Evolutionary conservation across 2,113 vertebrate genomes (phyloP), one percentile per base, ranked within the genome.

Genomic region (Varanus salvator): DNA sequence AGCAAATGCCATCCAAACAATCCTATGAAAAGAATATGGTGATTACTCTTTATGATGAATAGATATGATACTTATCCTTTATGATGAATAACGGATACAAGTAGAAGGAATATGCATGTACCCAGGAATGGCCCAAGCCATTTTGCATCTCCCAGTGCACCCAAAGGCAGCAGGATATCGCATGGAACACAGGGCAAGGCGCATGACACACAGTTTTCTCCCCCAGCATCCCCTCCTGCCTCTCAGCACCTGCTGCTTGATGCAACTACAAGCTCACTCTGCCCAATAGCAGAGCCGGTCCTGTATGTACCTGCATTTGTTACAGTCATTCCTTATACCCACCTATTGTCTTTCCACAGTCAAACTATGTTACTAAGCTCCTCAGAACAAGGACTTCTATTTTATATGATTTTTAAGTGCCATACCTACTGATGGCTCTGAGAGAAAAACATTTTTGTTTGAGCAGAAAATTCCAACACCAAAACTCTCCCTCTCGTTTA

Each of bases 1-100:
- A 89, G 92, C 77, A 86, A 92, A 76, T 89, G 87, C 44, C 8
- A 0, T 68, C 89, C 31, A 82, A 25, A n/a, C 25, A 23, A 38
- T 38, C 52, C 23, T 74, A 86, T 74, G 54, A 14, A 60, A 48
- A 64, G 60, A 2, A 44, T 60, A 50, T 71, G 77, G 31, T 71
- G 1, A 48, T 69, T 7, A 54, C 11, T 54, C 54, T 54, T 54
- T 54, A 54, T 54, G 54, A 54, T 54, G 54, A 54, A 54, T 54
- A 12, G 11, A 54, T 54, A 54, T 54, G 54, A 54, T 44, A 44
- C 38, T 54, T 54, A 54, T 54, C 4, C 54, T 54, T 54, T 54
- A 54, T 54, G 54, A 54, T 54, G 29, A 81, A n/a, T 60, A 64
- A 64, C 6, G 17, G 11, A 23, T 14, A 4, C 21, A 14, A 83